A percentile compares a stretch with the other conserved stretches of the same genome.
Evolutionary conservation across 2,888 invertebrate genomes (phyloP).

Genomic region (Rhingia rostrata): DNA sequence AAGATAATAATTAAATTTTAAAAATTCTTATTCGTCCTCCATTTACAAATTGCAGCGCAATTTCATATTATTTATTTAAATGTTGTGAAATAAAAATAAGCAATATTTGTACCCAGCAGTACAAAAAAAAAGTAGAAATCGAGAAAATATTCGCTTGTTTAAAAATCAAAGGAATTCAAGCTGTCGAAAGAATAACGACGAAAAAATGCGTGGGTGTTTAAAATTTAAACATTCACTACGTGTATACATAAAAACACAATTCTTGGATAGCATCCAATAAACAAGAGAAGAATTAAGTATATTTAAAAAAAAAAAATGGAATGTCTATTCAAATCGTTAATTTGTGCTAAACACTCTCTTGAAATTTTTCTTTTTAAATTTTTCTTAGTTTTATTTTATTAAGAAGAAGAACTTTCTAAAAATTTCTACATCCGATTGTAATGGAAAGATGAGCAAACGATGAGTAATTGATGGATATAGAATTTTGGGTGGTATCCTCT

Average conservation of each 20-base stretch:
- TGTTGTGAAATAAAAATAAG: conserved; percentile 33
- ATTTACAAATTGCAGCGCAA: too few relatives aligned
- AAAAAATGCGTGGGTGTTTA: conserved; percentile 47
- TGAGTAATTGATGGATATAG: conserved; percentile 14
- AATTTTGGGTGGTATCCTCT: not conserved
- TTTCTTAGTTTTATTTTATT: conserved; percentile 8
- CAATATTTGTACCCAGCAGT: not conserved
- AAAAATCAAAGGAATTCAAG: conserved; percentile 12
- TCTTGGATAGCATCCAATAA: conserved; percentile 64
- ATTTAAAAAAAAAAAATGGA: conserved; percentile 29
- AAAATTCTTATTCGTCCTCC: too few relatives aligned
- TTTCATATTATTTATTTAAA: not conserved
- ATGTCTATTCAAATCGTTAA: conserved; percentile 42
- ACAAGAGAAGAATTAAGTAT: conserved; percentile 46
- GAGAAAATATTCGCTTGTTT: not conserved
- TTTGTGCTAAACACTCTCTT: conserved; percentile 49
- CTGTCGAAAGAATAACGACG: not conserved
- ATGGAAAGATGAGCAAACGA: conserved; percentile 1
- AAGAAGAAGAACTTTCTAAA: conserved; percentile 28
- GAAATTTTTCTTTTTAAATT: not conserved
- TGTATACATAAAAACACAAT: conserved; percentile 38
- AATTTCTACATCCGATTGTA: not conserved
- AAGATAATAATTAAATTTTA: too few relatives aligned
- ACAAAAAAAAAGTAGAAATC: too few relatives aligned
- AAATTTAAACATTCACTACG: conserved; percentile 17